Evolutionary conservation across 2,797 vertebrate species (phyloP).

Genomic region (Macropus fuliginosus): DNA sequence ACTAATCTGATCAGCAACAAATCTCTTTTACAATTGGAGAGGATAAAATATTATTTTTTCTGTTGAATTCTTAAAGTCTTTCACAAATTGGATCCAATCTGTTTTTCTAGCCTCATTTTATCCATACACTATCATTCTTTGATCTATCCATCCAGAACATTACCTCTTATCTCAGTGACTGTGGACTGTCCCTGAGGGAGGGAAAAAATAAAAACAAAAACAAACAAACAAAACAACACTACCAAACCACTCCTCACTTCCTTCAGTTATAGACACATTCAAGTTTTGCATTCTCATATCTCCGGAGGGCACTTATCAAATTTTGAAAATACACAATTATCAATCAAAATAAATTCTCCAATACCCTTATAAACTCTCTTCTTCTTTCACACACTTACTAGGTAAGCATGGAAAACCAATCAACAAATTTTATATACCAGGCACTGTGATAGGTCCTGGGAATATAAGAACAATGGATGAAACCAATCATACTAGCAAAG

Average conservation of each 20-base stretch:
- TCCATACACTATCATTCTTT: not conserved
- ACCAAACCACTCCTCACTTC: not conserved
- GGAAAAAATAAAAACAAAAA: not conserved
- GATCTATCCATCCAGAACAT: not conserved
- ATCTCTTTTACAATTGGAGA: not conserved
- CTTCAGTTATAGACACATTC: not conserved
- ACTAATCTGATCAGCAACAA: not conserved
- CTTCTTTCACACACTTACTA: not conserved
- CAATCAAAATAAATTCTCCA: not conserved
- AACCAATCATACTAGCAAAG: not conserved
- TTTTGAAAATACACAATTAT: not conserved
- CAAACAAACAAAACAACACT: not conserved
- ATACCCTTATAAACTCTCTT: not conserved
- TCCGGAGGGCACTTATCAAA: not conserved
- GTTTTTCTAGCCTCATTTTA: not conserved
- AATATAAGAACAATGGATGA: not conserved
- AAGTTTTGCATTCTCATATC: not conserved
- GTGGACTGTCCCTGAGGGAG: not conserved
- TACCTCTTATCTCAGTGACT: not conserved
- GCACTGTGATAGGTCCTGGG: not conserved
- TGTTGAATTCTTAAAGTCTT: not conserved
- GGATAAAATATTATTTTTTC: not conserved
- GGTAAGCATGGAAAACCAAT: not conserved
- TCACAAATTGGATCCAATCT: not conserved
- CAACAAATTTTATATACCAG: not conserved